These are phyloP conservation scores for Neopipo cinnamomea DNA, from an alignment of 2,113 vertebrate genomes.

Conservation along the genomic window DNA sequence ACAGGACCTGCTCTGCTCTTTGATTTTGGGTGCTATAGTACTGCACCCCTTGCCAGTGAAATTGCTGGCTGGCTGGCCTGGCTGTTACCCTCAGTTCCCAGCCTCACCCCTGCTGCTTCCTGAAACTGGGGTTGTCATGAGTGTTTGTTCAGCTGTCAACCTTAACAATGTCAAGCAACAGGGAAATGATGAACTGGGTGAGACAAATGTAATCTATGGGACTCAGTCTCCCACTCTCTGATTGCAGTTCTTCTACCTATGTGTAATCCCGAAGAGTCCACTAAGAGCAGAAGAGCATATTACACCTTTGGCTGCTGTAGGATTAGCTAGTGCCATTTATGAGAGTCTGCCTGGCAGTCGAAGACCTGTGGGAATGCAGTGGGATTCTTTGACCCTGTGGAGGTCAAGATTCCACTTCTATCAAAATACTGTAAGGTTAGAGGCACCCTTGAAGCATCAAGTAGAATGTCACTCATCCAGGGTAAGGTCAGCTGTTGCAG, in stretches of 20 bases:
- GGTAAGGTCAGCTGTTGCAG: neutral
- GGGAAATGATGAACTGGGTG: neutral
- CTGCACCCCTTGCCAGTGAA: neutral
- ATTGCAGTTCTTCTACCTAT: neutral
- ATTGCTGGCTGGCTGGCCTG: neutral
- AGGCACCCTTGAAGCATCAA: neutral
- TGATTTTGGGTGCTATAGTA: neutral
- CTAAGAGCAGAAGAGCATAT: neutral
- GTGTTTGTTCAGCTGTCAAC: neutral
- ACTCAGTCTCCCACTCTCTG: neutral
- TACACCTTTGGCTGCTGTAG: neutral
- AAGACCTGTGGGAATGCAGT: neutral
- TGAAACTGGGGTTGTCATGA: neutral
- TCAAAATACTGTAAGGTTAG: neutral
- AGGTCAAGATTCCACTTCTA: neutral
- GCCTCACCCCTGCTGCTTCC: neutral
- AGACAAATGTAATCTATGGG: neutral
- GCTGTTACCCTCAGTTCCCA: neutral
- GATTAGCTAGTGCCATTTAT: neutral
- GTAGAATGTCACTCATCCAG: neutral
- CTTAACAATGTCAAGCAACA: neutral
- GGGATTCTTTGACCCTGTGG: neutral
- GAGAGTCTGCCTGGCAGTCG: neutral
- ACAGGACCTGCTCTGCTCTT: neutral
- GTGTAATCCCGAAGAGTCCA: neutral